Base-by-base conservation (phyloP, 2,888 invertebrate genomes). In the Colostygia pectinataria region DNA sequence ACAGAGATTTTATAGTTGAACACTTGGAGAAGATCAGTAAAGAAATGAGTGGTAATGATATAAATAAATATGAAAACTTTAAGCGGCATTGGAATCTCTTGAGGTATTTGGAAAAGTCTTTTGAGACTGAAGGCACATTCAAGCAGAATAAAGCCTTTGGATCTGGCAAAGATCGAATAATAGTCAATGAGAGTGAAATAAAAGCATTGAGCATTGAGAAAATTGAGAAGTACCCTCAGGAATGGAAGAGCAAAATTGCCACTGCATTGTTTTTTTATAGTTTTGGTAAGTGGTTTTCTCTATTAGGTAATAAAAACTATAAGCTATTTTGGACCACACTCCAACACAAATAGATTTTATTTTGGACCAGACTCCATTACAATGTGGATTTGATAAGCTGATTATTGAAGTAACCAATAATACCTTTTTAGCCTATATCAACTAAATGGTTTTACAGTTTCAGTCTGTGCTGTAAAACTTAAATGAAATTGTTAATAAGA, bases 1-100 rank as follows among this genome's bases (percentile, higher is more conserved):
- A 94, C 37, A 89, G 94, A 63, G 93, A 94, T 61, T 93, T 93
- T 60, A 91, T 95, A 57, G 91, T 93, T 10, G 92, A 92, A 38
- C 92, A 95, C 69, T 76, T 96, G 48, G 88, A 90, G 31, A 92
- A 91, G 53, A 80, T 88, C 20, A 76, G 82, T 6, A 80, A 90
- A 10, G 82, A 84, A 9, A 81, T 90, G 55, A 74, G 66, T 34
- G 54, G 53, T 41, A 82, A 87, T 39, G 80, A 75, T 47, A 29
- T 75, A 2, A 57, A 65, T 1, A 78, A 66, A 59, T 91, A 88
- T 87, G 60, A 73, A 15, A 59, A 75, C n/a, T 85, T 90, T 37
- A 79, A 70, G 53, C 73, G 76, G 28, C 87, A 91, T 59, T 91
- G 90, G 90, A 78, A 86, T 61, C 69, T 91, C 7, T 59, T 91